A percentile compares a stretch with the other conserved stretches of the same genome.
Evolutionary conservation across 2,797 vertebrate genomes (phyloP).

Genomic region (Neosalanx taihuensis): DNA sequence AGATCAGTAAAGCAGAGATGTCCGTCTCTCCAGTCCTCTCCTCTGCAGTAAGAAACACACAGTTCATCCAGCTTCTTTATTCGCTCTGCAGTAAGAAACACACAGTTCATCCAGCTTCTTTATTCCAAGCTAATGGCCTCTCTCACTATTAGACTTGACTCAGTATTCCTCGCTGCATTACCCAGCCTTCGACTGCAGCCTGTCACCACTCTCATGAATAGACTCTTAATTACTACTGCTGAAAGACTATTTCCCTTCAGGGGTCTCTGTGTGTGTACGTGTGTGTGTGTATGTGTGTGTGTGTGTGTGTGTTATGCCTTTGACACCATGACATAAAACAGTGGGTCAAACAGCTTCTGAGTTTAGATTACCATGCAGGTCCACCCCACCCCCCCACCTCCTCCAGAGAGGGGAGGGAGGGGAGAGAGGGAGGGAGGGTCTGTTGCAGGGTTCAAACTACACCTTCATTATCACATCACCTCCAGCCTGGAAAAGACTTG

Average conservation of each 20-base stretch:
- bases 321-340: slow-evolving; percentile 19
- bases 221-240: slow-evolving; percentile 4
- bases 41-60: too few species aligned
- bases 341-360: slow-evolving; percentile 15
- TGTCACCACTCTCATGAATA: neutral
- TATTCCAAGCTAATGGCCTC: too few species aligned
- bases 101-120: too few species aligned
- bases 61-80: too few species aligned
- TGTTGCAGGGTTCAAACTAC: slow-evolving; percentile 34
- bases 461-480: slow-evolving; percentile 55
- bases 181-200: neutral
- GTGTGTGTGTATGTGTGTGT: neutral
- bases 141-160: neutral
- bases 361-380: slow-evolving; percentile 46
- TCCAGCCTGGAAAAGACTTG: slow-evolving; percentile 31
- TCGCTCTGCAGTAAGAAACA: too few species aligned
- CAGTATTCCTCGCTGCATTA: neutral
- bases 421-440: slow-evolving; percentile 14
- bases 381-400: neutral
- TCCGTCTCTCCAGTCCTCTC: too few species aligned
- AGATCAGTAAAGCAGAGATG: too few species aligned
- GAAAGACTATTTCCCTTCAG: neutral
- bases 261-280: slow-evolving; percentile 1
- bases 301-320: neutral
- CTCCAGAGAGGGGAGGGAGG: neutral